Evolutionary conservation across 2,888 invertebrate genomes (phyloP).

Genomic region (Nasonovia ribisnigri): DNA sequence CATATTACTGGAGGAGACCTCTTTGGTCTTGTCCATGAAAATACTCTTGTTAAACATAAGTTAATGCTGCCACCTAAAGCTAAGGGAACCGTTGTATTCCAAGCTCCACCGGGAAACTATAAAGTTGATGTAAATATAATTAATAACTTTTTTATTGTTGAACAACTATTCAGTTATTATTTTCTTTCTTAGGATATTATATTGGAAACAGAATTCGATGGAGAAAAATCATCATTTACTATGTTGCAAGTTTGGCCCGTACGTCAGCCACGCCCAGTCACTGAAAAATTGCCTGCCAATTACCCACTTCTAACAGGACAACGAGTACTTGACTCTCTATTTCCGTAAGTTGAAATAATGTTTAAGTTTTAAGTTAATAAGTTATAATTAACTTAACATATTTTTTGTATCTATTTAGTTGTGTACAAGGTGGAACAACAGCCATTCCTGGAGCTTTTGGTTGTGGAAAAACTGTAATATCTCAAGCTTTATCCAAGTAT

Average conservation of each 20-base stretch:
- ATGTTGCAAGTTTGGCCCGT: constrained; percentile 99
- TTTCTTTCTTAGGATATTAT: constrained; percentile 82
- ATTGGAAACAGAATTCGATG: constrained; percentile 98
- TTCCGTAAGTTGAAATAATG: constrained; percentile 81
- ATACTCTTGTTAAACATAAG: constrained; percentile 96
- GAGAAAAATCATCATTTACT: constrained; percentile 88
- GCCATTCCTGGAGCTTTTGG: constrained; percentile 99
- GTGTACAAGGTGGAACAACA: constrained; percentile 98
- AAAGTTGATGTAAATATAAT: constrained; percentile 83
- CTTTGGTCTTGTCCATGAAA: constrained; percentile 96
- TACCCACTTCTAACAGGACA: constrained; percentile 98
- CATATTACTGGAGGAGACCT: constrained; percentile 99
- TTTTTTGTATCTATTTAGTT: constrained; percentile 73
- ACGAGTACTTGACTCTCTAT: constrained; percentile 96
- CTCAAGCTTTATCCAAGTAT: constrained; percentile 98
- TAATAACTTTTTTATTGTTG: not conserved
- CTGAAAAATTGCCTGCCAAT: constrained; percentile 98
- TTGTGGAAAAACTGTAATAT: constrained; percentile 99
- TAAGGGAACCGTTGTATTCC: constrained; percentile 95
- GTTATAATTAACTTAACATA: too few relatives aligned
- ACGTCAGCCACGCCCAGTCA: constrained; percentile 94
- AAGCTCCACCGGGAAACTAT: constrained; percentile 95
- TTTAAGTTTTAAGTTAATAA: too few relatives aligned
- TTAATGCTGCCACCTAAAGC: constrained; percentile 94
- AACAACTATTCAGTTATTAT: constrained; percentile 7